Evolutionary conservation across 2,113 vertebrate genomes (phyloP).

Genomic region (Channa argus): DNA sequence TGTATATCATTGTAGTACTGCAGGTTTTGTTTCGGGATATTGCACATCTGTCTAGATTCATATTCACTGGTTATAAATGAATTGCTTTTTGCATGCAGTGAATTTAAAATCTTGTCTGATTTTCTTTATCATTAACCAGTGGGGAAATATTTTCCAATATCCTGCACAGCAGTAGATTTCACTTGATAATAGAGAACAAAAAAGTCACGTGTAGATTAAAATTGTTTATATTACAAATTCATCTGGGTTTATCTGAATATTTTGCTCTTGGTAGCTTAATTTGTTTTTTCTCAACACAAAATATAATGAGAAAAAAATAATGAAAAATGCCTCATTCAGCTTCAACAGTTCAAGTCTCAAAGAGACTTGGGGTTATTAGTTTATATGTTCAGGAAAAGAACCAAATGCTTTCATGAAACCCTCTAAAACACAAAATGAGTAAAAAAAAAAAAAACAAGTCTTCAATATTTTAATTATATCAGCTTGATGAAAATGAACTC

Average conservation of each 20-base stretch:
- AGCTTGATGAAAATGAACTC: no score
- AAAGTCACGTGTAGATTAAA: not conserved
- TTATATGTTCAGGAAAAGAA: no score
- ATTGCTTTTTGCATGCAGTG: not conserved
- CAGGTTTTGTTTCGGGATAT: constrained; percentile 8
- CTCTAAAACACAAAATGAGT: no score
- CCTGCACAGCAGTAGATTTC: not conserved
- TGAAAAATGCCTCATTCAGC: no score
- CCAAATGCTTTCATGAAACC: no score
- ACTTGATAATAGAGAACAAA: not conserved
- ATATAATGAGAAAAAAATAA: no score
- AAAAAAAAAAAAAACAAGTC: no score
- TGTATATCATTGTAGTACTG: no score
- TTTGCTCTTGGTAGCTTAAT: no score
- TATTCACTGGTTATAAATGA: not conserved
- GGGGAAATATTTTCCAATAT: constrained; percentile 9
- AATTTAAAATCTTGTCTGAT: not conserved
- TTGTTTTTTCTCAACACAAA: not conserved
- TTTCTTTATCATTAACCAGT: not conserved
- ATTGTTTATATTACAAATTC: not conserved
- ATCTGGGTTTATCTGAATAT: not conserved
- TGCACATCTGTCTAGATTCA: constrained; percentile 53
- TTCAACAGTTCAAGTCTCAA: no score
- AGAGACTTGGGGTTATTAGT: no score
- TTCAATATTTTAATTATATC: no score